Conservation (phyloP, 2,888 invertebrate species). For the Blastobasis lacticolella region DNA sequence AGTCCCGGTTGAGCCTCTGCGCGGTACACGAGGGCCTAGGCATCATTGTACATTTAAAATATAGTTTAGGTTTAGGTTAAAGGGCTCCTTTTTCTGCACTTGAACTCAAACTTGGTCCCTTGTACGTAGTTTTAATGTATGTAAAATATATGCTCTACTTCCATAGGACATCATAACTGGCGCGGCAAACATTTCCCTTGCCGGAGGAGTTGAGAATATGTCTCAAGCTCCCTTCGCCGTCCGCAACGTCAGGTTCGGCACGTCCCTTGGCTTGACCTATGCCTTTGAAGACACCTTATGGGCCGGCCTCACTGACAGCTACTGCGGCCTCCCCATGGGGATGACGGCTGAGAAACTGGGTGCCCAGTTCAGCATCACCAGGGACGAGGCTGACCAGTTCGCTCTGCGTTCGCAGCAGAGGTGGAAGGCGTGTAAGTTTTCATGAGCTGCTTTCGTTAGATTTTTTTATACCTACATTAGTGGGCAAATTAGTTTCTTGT, state of each 20-base stretch:
- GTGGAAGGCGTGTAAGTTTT: slow-evolving; percentile 86
- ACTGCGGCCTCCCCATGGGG: slow-evolving; percentile 96
- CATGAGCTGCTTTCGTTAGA: too few species aligned
- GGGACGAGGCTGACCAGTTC: slow-evolving; percentile 89
- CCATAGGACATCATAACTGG: slow-evolving; percentile 88
- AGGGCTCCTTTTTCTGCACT: too few species aligned
- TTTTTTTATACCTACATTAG: neutral
- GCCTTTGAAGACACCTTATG: slow-evolving; percentile 92
- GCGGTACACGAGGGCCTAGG: too few species aligned
- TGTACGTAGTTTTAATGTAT: too few species aligned
- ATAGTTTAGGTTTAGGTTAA: too few species aligned
- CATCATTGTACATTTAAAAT: too few species aligned
- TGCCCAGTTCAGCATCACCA: slow-evolving; percentile 82
- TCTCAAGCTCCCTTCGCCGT: slow-evolving; percentile 91
- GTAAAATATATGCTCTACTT: neutral
- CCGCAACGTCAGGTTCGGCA: slow-evolving; percentile 90
- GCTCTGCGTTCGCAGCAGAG: slow-evolving; percentile 88
- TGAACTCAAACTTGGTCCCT: too few species aligned
- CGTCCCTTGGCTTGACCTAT: slow-evolving; percentile 83
- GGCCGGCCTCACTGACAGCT: slow-evolving; percentile 87
- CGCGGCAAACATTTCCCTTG: slow-evolving; percentile 87
- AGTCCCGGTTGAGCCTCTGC: too few species aligned
- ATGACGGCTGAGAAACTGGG: slow-evolving; percentile 96
- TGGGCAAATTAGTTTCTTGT: too few species aligned
- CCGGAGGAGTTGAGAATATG: slow-evolving; percentile 98